A percentile compares a stretch with the other conserved stretches of the same genome.
Evolutionary conservation across 2,797 vertebrate genomes (phyloP).

Genomic region (Rhinoraja longicauda): DNA sequence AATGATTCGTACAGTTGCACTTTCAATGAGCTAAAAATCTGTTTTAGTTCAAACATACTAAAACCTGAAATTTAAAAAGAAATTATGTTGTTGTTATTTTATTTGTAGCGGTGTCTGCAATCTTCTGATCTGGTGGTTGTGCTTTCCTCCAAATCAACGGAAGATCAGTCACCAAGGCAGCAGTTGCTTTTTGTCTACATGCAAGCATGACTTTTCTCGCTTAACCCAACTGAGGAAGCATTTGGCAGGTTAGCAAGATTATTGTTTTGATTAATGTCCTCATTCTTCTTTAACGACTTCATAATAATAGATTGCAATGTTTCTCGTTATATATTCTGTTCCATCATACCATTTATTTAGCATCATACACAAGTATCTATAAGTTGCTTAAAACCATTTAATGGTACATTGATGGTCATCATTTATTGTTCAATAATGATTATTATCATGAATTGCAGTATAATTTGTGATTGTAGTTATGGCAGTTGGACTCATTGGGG

Average conservation of each 20-base stretch:
- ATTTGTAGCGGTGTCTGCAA: background rate
- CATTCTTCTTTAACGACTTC: background rate
- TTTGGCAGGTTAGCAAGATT: background rate
- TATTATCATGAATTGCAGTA: background rate
- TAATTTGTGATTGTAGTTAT: background rate
- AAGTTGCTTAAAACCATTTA: background rate
- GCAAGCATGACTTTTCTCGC: background rate
- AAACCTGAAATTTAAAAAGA: background rate
- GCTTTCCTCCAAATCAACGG: background rate
- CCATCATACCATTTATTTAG: background rate
- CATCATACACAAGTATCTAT: background rate
- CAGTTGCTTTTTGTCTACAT: background rate
- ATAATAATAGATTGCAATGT: background rate
- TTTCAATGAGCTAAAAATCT: background rate
- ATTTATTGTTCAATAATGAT: background rate
- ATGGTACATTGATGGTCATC: background rate
- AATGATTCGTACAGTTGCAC: background rate
- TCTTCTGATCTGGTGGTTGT: background rate
- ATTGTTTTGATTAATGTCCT: background rate
- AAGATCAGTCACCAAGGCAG: background rate
- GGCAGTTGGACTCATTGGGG: background rate
- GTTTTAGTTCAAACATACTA: background rate
- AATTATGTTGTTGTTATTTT: background rate
- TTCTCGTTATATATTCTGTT: background rate
- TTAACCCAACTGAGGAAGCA: background rate